Evolutionary conservation across 2,797 vertebrate species (phyloP), one percentile per base, ranked within the genome.

Genomic region (Myripristis jacobus): DNA sequence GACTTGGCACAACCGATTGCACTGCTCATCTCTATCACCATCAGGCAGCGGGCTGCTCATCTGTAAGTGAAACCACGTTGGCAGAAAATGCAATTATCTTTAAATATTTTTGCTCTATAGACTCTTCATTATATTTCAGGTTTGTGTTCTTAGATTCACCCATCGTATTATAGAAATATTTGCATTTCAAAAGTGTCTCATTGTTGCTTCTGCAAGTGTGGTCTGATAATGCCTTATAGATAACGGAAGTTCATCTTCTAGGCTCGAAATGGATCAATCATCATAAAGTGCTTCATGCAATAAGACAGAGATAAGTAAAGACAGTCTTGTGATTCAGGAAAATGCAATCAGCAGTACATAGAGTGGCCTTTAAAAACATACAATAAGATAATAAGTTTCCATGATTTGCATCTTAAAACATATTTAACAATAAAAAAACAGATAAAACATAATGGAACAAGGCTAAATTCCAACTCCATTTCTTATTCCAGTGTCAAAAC

Each of bases 21-120:
- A 60, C 15, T 36, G 12, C 15, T 78, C 69, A 36, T 80, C 50
- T 54, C 44, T 19, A 36, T 64, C 63, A 66, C 51, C 57, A 64
- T 43, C 47, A 54, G 31, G 10, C 65, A 69, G 53, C 62, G 80
- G 53, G 48, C 22, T 69, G 52, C 12, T 75, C 38, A 56, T 63
- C 52, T 29, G 46, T 19, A 47, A 58, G 18, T 51, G 9, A 73
- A 75, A 54, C 41, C 48, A 50, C 8, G 12, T 25, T 19, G 44
- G 18, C 53, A 13, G 27, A 6, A 6, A 41, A 5, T 48, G 5
- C 18, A 24, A 19, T 10, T 47, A 13, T 25, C 52, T 22, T 15
- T 25, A 15, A 29, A 53, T 27, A 12, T 57, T 54, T 22, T 10
- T 27, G 29, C 5, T 2, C 0, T 43, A 34, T 34, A 1, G 59